Evolutionary conservation across 2,113 vertebrate genomes (phyloP).

Genomic region (Plestiodon gilberti): DNA sequence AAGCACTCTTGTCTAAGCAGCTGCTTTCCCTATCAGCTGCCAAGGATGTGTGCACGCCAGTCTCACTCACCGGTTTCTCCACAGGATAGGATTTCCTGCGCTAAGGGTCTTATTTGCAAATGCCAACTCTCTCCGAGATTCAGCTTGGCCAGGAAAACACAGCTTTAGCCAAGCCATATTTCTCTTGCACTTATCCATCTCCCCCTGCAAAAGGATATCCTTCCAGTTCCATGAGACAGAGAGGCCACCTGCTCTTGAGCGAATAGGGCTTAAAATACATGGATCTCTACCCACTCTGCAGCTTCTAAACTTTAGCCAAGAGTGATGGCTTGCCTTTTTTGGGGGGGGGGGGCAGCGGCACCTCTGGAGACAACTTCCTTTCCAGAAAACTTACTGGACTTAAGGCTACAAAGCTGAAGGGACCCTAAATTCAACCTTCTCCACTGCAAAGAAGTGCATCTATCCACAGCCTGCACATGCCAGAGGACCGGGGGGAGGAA

Average conservation of each 20-base stretch:
- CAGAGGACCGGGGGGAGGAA: too few species aligned
- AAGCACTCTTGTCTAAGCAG: neutral
- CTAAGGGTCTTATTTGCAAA: constrained; percentile 17
- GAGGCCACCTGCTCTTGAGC: constrained; percentile 2
- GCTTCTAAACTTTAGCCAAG: neutral
- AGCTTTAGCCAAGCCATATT: neutral
- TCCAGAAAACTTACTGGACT: too few species aligned
- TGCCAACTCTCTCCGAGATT: constrained; percentile 1
- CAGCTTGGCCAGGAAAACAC: neutral
- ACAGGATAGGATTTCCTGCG: constrained; percentile 40
- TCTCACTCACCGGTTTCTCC: neutral
- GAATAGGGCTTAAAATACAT: neutral
- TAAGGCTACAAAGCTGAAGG: too few species aligned
- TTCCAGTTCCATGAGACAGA: neutral
- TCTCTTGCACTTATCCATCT: neutral
- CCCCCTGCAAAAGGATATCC: constrained; percentile 14
- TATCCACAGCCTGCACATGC: too few species aligned
- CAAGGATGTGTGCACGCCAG: constrained; percentile 6
- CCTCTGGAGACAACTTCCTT: too few species aligned
- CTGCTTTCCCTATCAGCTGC: constrained; percentile 14
- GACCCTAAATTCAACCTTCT: neutral
- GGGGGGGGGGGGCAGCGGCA: too few species aligned
- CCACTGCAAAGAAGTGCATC: neutral
- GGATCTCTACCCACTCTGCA: neutral
- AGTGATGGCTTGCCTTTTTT: neutral